Conservation (phyloP, 2,888 invertebrate genomes). For the Acronicta alni region DNA sequence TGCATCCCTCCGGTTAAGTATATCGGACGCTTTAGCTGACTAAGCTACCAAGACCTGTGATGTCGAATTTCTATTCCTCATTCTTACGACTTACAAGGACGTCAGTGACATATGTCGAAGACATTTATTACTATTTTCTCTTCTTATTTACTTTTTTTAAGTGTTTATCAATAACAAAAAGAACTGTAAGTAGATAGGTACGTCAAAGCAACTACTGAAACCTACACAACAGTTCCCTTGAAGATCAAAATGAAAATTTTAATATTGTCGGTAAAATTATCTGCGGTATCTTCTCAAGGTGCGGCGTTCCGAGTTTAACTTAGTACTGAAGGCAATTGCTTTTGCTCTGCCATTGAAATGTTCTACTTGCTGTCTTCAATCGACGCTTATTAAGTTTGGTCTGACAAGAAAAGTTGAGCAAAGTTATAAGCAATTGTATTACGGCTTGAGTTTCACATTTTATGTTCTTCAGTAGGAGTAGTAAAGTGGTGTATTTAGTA, state of each 20-base stretch:
- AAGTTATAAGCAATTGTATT: conserved; percentile 44
- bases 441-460: conserved; percentile 26
- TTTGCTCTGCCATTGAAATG: conserved; percentile 49
- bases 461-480: conserved; percentile 13
- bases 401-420: conserved; percentile 46
- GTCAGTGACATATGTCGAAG: no score
- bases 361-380: conserved; percentile 48
- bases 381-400: conserved; percentile 51
- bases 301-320: conserved; percentile 47
- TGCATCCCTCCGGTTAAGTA: no score
- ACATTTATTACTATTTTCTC: no score
- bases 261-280: conserved; percentile 48
- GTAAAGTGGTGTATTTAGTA: conserved; percentile 9
- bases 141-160: no score
- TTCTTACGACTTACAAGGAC: no score
- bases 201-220: conserved; percentile 24
- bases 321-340: conserved; percentile 48
- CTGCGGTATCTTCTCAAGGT: conserved; percentile 37
- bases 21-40: no score
- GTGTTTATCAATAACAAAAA: no score
- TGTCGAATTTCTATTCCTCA: no score
- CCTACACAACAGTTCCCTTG: conserved; percentile 33
- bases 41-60: no score
- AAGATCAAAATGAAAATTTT: conserved; percentile 52
- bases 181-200: conserved; percentile 2